Evolutionary conservation across 2,888 invertebrate genomes (phyloP).

Genomic region (Cephus rjabovi): DNA sequence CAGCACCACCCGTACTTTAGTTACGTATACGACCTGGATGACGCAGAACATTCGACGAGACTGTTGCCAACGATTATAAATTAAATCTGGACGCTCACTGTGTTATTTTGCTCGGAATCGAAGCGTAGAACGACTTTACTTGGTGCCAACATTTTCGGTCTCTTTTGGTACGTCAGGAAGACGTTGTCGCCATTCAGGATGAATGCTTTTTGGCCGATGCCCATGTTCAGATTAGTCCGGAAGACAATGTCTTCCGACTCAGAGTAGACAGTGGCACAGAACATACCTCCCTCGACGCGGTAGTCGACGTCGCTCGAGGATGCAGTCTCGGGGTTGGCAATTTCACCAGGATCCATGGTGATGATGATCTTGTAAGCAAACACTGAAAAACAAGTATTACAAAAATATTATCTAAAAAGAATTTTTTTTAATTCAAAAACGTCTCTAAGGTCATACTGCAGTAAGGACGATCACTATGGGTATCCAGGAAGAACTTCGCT

Average conservation of each 20-base stretch:
- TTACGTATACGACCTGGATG: constrained; percentile 23
- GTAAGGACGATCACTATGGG: constrained; percentile 52
- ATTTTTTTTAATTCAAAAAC: not conserved
- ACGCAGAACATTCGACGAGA: not conserved
- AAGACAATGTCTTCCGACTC: constrained; percentile 24
- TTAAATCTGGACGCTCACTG: constrained; percentile 13
- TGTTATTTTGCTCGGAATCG: constrained; percentile 23
- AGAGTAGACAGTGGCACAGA: constrained; percentile 23
- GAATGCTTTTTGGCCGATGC: constrained; percentile 18
- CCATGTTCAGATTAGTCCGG: constrained; percentile 23
- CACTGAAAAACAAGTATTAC: constrained; percentile 14
- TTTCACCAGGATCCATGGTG: constrained; percentile 12
- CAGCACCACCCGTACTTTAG: constrained; percentile 18
- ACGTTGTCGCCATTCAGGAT: constrained; percentile 23
- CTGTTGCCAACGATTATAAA: not conserved
- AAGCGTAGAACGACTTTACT: constrained; percentile 23
- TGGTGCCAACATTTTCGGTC: constrained; percentile 21
- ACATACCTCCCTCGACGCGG: constrained; percentile 10
- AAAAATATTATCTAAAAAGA: not conserved
- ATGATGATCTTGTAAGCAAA: constrained; percentile 27
- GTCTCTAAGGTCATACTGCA: constrained; percentile 48
- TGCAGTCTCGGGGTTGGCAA: not conserved
- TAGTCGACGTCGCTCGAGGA: not conserved
- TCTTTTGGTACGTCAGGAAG: constrained; percentile 23
- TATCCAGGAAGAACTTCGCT: constrained; percentile 57